Base-by-base conservation (phyloP, 2,888 invertebrate genomes). In the Latrodectus hesperus region DNA sequence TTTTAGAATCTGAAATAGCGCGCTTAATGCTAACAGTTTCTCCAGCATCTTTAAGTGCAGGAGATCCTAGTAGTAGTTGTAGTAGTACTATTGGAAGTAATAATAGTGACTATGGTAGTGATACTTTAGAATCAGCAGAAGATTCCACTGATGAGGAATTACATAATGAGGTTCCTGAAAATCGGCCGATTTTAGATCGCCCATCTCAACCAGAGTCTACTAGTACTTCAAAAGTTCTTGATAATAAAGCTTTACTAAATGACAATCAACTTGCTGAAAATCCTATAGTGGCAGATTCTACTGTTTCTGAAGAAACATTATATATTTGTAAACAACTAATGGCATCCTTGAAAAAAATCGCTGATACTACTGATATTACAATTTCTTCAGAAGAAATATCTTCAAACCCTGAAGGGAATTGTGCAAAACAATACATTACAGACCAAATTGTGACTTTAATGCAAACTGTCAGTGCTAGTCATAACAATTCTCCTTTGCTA, bases 281-380 rank as follows among this genome's bases (percentile, higher is more conserved):
- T 38, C 52, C 75, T 38, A 12, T 60, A 51, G 49, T 52, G 38
- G 22, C 68, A 14, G 84, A 82, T 72, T 65, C 81, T 53, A 74
- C 74, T 60, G 90, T 93, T 0, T 94, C 94, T 89, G 94, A 95
- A 78, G 96, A 97, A 92, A 96, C 96, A 0, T 96, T 95, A 0
- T 95, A 96, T 90, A 96, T 97, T n/a, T 97, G 97, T 91, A 95
- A 96, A 90, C 96, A 96, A 91, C 92, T 97, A 81, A 96, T 97
- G 67, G 96, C 96, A 8, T 96, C 96, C 1, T 94, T 97, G 55
- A 91, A 90, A 64, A 90, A 90, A 90, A 95, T 95, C 92, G 95
- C 96, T 0, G 90, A 90, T 83, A 85, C 89, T 22, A 89, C 84
- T 16, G 82, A 81, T 16, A 51, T 22, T 17, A 67, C 68, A 52